phyloP scores from a whole-genome alignment of 2,797 vertebrate genomes.

The Philypnodon macrostomus region DNA sequence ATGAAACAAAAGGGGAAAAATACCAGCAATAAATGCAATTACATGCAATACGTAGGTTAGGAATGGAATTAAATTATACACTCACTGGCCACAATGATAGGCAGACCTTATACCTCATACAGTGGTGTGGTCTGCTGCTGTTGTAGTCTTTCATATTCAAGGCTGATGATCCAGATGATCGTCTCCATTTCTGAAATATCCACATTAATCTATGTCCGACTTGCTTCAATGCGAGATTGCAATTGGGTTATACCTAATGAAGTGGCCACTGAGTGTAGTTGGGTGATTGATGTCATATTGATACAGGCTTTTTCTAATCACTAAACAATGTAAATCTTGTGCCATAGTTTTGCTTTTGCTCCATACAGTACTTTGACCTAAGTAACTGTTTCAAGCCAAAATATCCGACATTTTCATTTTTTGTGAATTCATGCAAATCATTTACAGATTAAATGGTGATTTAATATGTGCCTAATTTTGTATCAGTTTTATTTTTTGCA shows the following conservation, averaged over 20 bases:
- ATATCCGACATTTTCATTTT: conserved; percentile 21
- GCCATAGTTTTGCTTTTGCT: conserved; percentile 35
- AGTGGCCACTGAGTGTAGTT: too few species aligned
- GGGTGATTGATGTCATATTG: too few species aligned
- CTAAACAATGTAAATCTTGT: conserved; percentile 18
- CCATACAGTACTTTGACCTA: too few species aligned
- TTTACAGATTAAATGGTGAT: conserved; percentile 29
- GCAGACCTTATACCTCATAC: too few species aligned
- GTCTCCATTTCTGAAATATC: too few species aligned
- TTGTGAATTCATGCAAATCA: conserved; percentile 31
- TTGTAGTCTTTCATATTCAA: too few species aligned
- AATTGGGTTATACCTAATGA: too few species aligned
- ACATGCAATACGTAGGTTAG: background rate
- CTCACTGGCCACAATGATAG: too few species aligned
- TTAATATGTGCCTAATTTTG: conserved; percentile 74
- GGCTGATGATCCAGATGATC: too few species aligned
- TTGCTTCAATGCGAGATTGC: too few species aligned
- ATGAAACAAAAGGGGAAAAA: conserved; percentile 13
- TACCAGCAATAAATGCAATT: conserved; percentile 13
- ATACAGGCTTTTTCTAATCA: conserved; percentile 16
- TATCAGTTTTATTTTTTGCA: conserved; percentile 65
- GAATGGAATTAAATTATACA: background rate
- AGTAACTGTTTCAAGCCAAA: conserved; percentile 45
- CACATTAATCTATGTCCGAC: too few species aligned
- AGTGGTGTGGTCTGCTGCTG: too few species aligned